phyloP scores from a whole-genome alignment of 2,888 invertebrate genomes.

The Drosophila kanekoi region DNA sequence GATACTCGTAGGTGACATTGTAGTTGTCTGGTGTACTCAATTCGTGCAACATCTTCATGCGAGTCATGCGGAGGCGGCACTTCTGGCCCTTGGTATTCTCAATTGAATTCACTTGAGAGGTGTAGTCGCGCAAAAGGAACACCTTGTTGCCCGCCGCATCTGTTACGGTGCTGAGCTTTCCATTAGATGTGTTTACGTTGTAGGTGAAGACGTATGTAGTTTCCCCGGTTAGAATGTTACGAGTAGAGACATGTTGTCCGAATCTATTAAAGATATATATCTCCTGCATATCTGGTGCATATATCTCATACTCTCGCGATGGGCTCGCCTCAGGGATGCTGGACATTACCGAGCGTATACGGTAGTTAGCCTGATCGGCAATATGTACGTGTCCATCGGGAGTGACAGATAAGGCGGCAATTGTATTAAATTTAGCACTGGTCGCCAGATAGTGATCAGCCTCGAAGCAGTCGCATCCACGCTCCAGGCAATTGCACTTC shows the following conservation, averaged over 20 bases:
- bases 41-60: conserved; percentile 96
- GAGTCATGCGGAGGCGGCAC: conserved; percentile 94
- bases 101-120: conserved; percentile 95
- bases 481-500: conserved; percentile 96
- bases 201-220: conserved; percentile 97
- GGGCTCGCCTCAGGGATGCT: conserved; percentile 94
- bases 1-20: conserved; percentile 97
- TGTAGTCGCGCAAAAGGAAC: conserved; percentile 92
- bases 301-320: conserved; percentile 95
- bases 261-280: conserved; percentile 96
- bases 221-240: conserved; percentile 97
- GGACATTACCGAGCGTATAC: conserved; percentile 94
- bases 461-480: conserved; percentile 96
- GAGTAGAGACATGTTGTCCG: conserved; percentile 97
- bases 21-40: conserved; percentile 96
- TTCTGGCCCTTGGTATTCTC: conserved; percentile 97
- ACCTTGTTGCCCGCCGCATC: conserved; percentile 97
- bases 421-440: conserved; percentile 97
- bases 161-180: conserved; percentile 96
- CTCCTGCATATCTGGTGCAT: conserved; percentile 97
- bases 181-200: conserved; percentile 98
- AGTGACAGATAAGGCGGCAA: conserved; percentile 96
- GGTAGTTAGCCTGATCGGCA: conserved; percentile 96
- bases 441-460: conserved; percentile 96
- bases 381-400: conserved; percentile 98